These are phyloP conservation scores for Pampusana beccarii DNA, from an alignment of 2,113 vertebrate genomes.

Conservation along the genomic window DNA sequence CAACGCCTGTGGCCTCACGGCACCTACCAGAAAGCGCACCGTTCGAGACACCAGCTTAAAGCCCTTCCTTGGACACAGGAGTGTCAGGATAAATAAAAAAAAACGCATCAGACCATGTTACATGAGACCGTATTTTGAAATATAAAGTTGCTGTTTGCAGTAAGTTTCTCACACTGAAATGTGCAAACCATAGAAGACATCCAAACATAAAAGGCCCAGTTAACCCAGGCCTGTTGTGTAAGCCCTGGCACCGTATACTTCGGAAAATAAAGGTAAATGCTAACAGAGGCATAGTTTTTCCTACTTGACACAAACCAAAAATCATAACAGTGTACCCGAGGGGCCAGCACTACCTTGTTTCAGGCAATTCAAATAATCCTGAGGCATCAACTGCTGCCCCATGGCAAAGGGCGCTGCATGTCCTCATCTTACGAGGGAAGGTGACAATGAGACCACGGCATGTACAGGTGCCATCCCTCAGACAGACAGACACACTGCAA, in stretches of 20 bases:
- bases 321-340: not conserved
- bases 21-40: not conserved
- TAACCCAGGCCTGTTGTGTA: not conserved
- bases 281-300: not conserved
- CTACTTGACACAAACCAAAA: not conserved
- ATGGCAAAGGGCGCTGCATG: fast-evolving
- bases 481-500: not conserved
- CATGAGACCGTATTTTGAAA: not conserved
- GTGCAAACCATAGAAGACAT: not conserved
- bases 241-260: fast-evolving
- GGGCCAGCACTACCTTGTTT: not conserved
- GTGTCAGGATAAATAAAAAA: not conserved
- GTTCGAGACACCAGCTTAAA: not conserved
- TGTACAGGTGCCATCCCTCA: not conserved
- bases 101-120: not conserved
- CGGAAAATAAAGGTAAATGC: not conserved
- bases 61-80: not conserved
- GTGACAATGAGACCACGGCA: fast-evolving
- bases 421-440: not conserved
- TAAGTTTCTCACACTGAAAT: not conserved
- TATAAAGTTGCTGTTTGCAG: not conserved
- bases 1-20: not conserved
- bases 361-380: not conserved
- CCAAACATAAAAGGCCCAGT: too few species aligned
- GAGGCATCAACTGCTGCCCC: not conserved